These are phyloP conservation scores for Synanthedon vespiformis DNA, from an alignment of 2,888 invertebrate species.

Conservation along the genomic window DNA sequence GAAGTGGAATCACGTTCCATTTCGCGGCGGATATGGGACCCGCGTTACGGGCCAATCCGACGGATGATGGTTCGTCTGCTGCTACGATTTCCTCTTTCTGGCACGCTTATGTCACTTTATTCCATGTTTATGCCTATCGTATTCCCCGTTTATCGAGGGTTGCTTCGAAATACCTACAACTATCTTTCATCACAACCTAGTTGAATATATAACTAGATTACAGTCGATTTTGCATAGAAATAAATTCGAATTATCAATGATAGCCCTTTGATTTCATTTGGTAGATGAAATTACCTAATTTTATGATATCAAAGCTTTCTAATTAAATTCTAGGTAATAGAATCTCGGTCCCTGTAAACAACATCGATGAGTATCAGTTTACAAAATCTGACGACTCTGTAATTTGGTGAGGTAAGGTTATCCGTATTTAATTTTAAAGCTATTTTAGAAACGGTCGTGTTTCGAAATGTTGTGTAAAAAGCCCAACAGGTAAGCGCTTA, in stretches of 20 bases:
- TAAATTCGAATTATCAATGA: too few relatives aligned
- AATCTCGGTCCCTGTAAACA: background rate
- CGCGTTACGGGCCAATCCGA: conserved; percentile 44
- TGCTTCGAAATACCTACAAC: background rate
- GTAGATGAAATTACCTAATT: too few relatives aligned
- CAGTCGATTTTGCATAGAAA: too few relatives aligned
- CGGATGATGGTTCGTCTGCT: conserved; percentile 49
- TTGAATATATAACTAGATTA: too few relatives aligned
- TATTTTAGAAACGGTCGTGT: background rate
- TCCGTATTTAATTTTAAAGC: background rate
- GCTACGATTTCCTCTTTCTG: conserved; percentile 48
- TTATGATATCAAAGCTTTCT: too few relatives aligned
- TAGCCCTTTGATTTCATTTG: too few relatives aligned
- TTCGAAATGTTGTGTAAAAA: conserved; percentile 18
- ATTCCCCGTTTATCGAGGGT: conserved; percentile 11
- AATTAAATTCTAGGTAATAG: background rate
- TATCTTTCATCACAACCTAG: background rate
- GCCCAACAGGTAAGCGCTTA: conserved; percentile 36
- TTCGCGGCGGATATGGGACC: conserved; percentile 57
- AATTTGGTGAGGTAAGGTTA: background rate
- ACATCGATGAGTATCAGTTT: background rate
- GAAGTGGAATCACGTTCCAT: conserved; percentile 53
- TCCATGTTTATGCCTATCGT: conserved; percentile 27
- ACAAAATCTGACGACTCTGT: background rate
- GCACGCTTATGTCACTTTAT: conserved; percentile 37